Conservation (phyloP, 2,888 invertebrate species). For the Acrocera orbiculus region DNA sequence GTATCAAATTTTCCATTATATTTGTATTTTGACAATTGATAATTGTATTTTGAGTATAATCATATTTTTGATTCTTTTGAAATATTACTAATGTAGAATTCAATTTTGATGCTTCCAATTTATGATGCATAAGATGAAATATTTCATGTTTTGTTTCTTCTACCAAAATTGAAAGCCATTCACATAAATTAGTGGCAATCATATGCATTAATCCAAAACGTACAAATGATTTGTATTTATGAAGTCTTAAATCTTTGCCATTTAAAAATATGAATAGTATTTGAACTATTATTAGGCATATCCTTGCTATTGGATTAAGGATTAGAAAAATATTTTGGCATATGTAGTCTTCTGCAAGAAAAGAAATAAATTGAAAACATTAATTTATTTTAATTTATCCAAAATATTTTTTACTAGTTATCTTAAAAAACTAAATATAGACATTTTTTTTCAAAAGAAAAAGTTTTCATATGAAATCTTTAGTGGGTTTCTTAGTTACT, state of each 20-base stretch:
- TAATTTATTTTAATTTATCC: background rate
- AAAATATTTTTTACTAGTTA: background rate
- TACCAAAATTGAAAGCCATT: conserved; percentile 67
- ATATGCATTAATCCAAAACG: conserved; percentile 79
- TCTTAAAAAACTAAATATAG: background rate
- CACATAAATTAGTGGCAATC: conserved; percentile 73
- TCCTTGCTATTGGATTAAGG: conserved; percentile 54
- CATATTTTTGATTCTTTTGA: background rate
- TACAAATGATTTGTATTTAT: conserved; percentile 43
- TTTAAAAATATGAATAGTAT: conserved; percentile 81
- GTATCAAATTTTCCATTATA: conserved; percentile 42
- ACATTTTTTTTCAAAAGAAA: background rate
- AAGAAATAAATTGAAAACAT: background rate
- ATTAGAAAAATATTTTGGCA: conserved; percentile 43
- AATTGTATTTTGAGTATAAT: background rate
- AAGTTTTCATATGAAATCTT: background rate
- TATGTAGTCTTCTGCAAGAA: conserved; percentile 25
- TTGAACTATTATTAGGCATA: conserved; percentile 63
- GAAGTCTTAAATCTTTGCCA: conserved; percentile 45
- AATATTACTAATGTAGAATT: no score
- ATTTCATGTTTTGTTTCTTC: conserved; percentile 70
- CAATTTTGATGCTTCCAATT: background rate
- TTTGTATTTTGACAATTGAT: conserved; percentile 35
- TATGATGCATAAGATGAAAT: conserved; percentile 38
- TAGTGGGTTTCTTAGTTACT: background rate